Base-by-base conservation (phyloP, 2,888 invertebrate genomes). In the Sthenelais limicola region DNA sequence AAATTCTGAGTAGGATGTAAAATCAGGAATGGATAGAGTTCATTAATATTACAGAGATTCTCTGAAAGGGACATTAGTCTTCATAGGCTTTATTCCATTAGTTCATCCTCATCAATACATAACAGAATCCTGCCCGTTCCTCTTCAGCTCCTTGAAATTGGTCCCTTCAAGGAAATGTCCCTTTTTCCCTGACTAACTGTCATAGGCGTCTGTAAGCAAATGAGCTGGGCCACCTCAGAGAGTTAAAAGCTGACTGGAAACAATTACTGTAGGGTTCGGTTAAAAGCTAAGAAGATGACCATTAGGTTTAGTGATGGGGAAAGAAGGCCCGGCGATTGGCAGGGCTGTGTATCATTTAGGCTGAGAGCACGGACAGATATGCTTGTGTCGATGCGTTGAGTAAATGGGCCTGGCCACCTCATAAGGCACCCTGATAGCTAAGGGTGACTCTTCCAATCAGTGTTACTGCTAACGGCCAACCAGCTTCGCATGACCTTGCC, bases 381-480 rank as follows among this genome's bases (percentile, higher is more conserved):
- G 35, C 62, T 38, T 62, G 62, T 62, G 38, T 62, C 62, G 24
- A 62, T 43, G 26, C 43, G 62, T 62, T 62, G 38, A 21, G 38
- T 38, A 62, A 62, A 62, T 62, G 62, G 62, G 26, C 21, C 5
- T 9, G 38, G 38, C 62, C 62, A 62, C 62, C 62, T 38, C 56
- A n/a, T 62, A 62, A 62, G 62, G 43, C 62, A 62, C 62, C 38
- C 38, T 62, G 62, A 62, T 35, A 38, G 62, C 24, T 2, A 43
- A 35, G 5, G 24, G 18, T 62, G 62, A 38, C 62, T 43, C 62
- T 62, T 35, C 62, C 62, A 62, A 62, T 62, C 62, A 62, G 62
- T 38, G 62, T 33, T 26, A 62, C 62, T 62, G 62, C 62, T 62
- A 38, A 62, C 62, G 38, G 62, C 38, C 38, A 4, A 43, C 35